Evolutionary conservation across 2,888 invertebrate genomes (phyloP).

Genomic region (Anarsia innoxiella): DNA sequence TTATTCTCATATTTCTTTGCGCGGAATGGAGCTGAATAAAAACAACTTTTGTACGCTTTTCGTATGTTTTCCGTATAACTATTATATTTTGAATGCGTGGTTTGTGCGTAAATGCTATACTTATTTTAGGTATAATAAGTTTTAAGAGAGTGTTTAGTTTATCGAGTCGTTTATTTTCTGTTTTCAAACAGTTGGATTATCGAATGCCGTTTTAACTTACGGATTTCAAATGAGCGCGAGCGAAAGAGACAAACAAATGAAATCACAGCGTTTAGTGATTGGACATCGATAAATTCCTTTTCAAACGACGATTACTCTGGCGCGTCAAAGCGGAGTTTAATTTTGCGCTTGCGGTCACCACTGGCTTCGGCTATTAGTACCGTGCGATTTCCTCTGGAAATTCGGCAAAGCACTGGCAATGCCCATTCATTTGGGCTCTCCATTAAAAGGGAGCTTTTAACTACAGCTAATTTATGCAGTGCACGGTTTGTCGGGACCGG

Average conservation of each 20-base stretch:
- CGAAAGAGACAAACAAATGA: too few relatives aligned
- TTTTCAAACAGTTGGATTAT: too few relatives aligned
- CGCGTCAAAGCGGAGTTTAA: constrained; percentile 36
- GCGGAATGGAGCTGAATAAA: neutral
- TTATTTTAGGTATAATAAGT: too few relatives aligned
- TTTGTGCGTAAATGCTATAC: too few relatives aligned
- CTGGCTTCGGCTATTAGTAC: constrained; percentile 39
- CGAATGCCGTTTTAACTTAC: too few relatives aligned
- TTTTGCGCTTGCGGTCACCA: constrained; percentile 45
- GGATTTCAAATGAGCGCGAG: too few relatives aligned
- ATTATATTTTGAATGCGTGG: too few relatives aligned
- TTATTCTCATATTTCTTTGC: neutral
- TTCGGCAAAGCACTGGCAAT: constrained; percentile 21
- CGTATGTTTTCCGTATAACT: too few relatives aligned
- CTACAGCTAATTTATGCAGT: constrained; percentile 68
- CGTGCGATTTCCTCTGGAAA: constrained; percentile 12
- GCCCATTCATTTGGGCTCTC: constrained; percentile 65
- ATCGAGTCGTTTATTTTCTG: too few relatives aligned
- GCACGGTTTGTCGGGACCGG: constrained; percentile 46
- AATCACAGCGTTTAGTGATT: too few relatives aligned
- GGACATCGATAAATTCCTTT: constrained; percentile 33
- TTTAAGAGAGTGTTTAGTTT: too few relatives aligned
- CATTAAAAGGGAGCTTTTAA: constrained; percentile 70
- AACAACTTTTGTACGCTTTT: neutral
- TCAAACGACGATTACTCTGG: constrained; percentile 28